Evolutionary conservation across 2,113 vertebrate species (phyloP).

Genomic region (Oncorhynchus tshawytscha): DNA sequence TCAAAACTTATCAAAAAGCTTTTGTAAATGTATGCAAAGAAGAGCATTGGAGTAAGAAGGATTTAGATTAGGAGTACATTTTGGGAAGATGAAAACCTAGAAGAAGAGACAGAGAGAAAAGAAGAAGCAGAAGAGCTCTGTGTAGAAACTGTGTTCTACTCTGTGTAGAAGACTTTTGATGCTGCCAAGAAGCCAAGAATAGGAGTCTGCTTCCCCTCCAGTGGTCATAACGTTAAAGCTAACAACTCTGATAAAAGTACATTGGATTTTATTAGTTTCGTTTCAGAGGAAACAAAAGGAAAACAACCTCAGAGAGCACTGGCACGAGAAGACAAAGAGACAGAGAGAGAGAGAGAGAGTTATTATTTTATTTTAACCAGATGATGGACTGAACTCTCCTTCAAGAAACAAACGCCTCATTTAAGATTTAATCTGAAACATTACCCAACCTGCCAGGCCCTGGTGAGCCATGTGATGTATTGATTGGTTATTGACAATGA

Average conservation of each 20-base stretch:
- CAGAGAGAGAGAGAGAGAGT: constrained; percentile 24
- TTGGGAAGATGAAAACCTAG: too few relatives aligned
- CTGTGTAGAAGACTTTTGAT: constrained; percentile 38
- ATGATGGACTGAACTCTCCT: constrained; percentile 58
- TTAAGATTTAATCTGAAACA: constrained; percentile 61
- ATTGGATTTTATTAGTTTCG: constrained; percentile 54
- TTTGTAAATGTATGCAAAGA: background rate
- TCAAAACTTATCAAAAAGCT: constrained; percentile 13
- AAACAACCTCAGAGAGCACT: constrained; percentile 60
- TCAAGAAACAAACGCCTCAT: constrained; percentile 52
- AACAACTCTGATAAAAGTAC: constrained; percentile 60
- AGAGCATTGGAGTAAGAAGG: background rate
- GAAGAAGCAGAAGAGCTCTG: background rate
- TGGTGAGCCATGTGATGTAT: constrained; percentile 53
- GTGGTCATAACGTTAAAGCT: constrained; percentile 35
- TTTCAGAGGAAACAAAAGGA: constrained; percentile 55
- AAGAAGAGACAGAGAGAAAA: background rate
- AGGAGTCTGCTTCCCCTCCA: constrained; percentile 32
- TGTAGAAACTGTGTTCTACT: constrained; percentile 15
- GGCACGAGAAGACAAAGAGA: constrained; percentile 55
- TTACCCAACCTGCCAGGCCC: constrained; percentile 34
- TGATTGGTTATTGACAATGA: constrained; percentile 40
- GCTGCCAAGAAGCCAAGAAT: constrained; percentile 27
- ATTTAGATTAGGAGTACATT: background rate
- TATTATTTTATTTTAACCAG: constrained; percentile 70